Evolutionary conservation across 1,140 invertebrate genomes (phyloP), one percentile per base, ranked within the genome.

Genomic region (Hycleus cichorii): DNA sequence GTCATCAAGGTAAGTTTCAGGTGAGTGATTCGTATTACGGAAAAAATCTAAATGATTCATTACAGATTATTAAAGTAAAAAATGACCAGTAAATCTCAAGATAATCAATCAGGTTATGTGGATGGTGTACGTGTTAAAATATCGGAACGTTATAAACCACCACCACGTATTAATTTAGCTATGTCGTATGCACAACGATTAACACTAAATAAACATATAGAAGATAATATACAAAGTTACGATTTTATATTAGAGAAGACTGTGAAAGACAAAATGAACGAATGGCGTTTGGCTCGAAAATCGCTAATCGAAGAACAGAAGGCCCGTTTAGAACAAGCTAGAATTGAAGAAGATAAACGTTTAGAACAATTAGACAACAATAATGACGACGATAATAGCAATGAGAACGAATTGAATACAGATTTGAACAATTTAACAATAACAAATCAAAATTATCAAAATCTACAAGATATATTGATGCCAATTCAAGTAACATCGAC

Each of bases 41-140:
- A 18, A 18, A 18, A 18, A 18, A 18, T 18, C 18, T 18, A 18
- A 18, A 11, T 49, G 50, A 53, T 45, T 53, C 50, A 53, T 44
- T 42, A 11, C 4, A 10, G 11, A 53, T n/a, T 46, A 7, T 32
- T 4, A 11, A 11, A 49, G 18, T 45, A 8, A 11, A 51, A 25
- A 45, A 53, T 53, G 51, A 27, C 40, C 7, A 53, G 45, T 25
- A 42, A 52, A 26, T 27, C 39, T 32, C 49, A 53, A 53, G 51
- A 53, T 38, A 53, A 25, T 32, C 18, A 18, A 11, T 42, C 42
- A 45, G 51, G 51, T 59, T 88, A 83, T 64, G 86, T 90, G 83
- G 89, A 91, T 74, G 87, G 84, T 61, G 83, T 92, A 59, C 84
- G 88, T 56, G 89, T 93, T 44, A 91, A 91, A 80, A 91, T 93